These are phyloP conservation scores for Macaria notata DNA, from an alignment of 2,888 invertebrate genomes.

Conservation along the genomic window DNA sequence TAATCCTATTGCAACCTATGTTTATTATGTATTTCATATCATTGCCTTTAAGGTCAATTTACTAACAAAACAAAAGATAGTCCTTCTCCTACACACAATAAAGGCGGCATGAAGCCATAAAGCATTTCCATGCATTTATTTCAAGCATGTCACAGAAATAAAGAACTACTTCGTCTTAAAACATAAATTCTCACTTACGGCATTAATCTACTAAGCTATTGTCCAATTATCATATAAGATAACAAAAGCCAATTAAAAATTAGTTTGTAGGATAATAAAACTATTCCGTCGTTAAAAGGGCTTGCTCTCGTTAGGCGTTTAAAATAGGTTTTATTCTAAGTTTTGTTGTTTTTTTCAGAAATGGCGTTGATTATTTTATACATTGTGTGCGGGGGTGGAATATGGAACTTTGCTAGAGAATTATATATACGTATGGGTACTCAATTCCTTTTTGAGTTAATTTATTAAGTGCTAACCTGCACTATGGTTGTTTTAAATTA, in stretches of 20 bases:
- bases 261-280: slow-evolving; percentile 51
- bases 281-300: slow-evolving; percentile 41
- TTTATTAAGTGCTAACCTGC: too few species aligned
- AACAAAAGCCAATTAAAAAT: slow-evolving; percentile 68
- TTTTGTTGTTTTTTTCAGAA: slow-evolving; percentile 6
- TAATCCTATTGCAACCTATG: too few species aligned
- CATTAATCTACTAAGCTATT: slow-evolving; percentile 54
- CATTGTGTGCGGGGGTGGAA: not conserved
- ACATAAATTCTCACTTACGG: slow-evolving; percentile 75
- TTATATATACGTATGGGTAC: too few species aligned
- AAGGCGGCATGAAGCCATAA: not conserved
- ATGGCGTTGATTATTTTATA: slow-evolving; percentile 2
- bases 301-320: slow-evolving; percentile 37
- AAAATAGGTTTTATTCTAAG: slow-evolving; percentile 25
- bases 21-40: too few species aligned
- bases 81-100: too few species aligned
- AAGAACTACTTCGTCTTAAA: slow-evolving; percentile 38
- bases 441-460: too few species aligned
- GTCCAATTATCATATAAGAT: slow-evolving; percentile 63
- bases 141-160: slow-evolving; percentile 28
- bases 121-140: slow-evolving; percentile 29
- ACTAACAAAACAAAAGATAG: too few species aligned
- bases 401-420: too few species aligned
- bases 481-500: too few species aligned
- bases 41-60: too few species aligned